Base-by-base conservation (phyloP, 2,113 vertebrate genomes). In the Perca flavescens region DNA sequence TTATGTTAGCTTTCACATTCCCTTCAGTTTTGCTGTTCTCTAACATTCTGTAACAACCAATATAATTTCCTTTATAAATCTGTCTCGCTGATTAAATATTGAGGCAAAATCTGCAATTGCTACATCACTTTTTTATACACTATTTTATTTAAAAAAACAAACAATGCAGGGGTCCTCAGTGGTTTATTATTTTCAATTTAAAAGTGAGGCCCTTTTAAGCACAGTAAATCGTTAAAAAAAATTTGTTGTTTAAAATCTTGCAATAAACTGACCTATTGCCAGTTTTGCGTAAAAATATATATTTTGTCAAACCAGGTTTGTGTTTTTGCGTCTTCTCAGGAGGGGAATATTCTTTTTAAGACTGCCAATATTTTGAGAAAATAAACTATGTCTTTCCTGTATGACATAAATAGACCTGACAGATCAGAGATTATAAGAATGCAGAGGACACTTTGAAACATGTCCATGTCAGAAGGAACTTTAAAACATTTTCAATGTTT, bases 1-100 rank as follows among this genome's bases (percentile, higher is more conserved):
- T 84, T 83, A 62, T 60, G 22, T 71, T 72, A 34, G 6, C 50
- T 25, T 70, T 49, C 19, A 71, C 22, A 72, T 77, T 50, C 67
- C 60, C 57, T 14, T 65, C 7, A 40, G 4, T 43, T 71, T 71
- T 14, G 11, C 43, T 8, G 31, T 65, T 78, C 57, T 70, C 1
- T 54, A 47, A 67, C 8, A 36, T 46, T 62, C 15, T 65, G 11
- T 31, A 66, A 49, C 43, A 50, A 11, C 28, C 63, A 11, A n/a
- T 10, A 28, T 13, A n/a, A 31, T 13, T 57, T 47, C 22, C 19
- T 52, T 67, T n/a, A 54, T 21, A 66, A 64, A 57, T 5, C 31
- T 22, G 34, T 14, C 40, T 50, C 8, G 28, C 5, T 64, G 19
- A 50, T 53, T 52, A 12, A 22, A n/a, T 19, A 1, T 15, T 34